A percentile compares a stretch with the other conserved stretches of the same genome.
Evolutionary conservation across 2,797 vertebrate species (phyloP).

Genomic region (Poeciliopsis gracilis): DNA sequence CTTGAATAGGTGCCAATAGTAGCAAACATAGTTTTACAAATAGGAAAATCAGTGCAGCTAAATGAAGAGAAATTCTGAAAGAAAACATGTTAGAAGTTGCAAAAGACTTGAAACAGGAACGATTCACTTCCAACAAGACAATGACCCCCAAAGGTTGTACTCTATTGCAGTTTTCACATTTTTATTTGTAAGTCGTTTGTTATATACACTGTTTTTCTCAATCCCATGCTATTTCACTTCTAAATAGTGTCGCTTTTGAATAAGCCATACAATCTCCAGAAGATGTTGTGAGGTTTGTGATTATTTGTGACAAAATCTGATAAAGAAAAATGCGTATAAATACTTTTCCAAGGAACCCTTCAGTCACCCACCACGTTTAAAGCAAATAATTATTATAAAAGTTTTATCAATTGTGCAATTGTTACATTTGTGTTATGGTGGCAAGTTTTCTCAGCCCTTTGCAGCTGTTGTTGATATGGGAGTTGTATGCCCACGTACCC

Average conservation of each 20-base stretch:
- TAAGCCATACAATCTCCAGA: neutral
- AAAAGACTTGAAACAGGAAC: neutral
- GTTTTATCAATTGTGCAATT: conserved; percentile 33
- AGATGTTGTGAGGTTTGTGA: neutral
- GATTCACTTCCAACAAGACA: neutral
- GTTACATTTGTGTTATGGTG: conserved; percentile 31
- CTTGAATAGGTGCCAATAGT: too few relatives aligned
- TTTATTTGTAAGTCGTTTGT: neutral
- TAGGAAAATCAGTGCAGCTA: neutral
- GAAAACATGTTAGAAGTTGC: neutral
- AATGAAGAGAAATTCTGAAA: neutral
- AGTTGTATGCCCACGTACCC: conserved; percentile 44
- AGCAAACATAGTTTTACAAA: too few relatives aligned
- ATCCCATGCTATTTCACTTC: neutral
- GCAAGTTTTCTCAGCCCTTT: conserved; percentile 41
- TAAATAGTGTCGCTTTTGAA: neutral
- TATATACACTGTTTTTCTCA: neutral
- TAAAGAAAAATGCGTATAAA: neutral
- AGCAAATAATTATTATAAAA: neutral
- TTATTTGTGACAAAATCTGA: neutral
- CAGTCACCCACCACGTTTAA: neutral
- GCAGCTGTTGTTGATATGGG: conserved; percentile 59
- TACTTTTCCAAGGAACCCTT: neutral
- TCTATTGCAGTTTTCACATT: neutral
- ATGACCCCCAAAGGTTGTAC: neutral